phyloP scores from a whole-genome alignment of 2,113 vertebrate genomes.

The Sitta europaea region DNA sequence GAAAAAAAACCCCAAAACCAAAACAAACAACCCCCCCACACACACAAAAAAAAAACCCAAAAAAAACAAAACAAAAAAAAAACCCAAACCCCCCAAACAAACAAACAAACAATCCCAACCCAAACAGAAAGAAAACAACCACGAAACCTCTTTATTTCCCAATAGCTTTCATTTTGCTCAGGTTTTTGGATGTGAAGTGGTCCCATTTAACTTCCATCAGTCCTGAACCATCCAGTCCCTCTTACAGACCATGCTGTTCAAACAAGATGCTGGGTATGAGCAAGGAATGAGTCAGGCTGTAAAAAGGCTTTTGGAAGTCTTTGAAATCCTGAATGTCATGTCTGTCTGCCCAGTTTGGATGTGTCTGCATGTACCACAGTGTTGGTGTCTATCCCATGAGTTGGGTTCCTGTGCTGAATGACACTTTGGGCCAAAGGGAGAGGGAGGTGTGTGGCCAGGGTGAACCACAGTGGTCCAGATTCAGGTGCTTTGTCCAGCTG shows the following conservation, averaged over 20 bases:
- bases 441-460: not conserved
- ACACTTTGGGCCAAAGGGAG: not conserved
- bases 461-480: not conserved
- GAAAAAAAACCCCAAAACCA: not conserved
- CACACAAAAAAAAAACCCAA: too few relatives aligned
- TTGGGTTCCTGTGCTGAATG: not conserved
- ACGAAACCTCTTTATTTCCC: not conserved
- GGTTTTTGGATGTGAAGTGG: not conserved
- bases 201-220: not conserved
- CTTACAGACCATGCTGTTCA: not conserved
- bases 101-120: too few relatives aligned
- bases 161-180: not conserved
- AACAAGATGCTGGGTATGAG: not conserved
- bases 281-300: not conserved
- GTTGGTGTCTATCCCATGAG: not conserved
- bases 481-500: not conserved
- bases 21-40: not conserved
- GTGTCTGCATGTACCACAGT: fast-evolving
- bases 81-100: too few relatives aligned
- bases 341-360: not conserved
- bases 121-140: not conserved
- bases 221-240: not conserved
- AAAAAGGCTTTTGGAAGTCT: not conserved
- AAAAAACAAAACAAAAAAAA: too few relatives aligned
- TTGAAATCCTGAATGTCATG: not conserved